phyloP scores from a whole-genome alignment of 1,140 invertebrate genomes.

The Anastatus disparis region DNA sequence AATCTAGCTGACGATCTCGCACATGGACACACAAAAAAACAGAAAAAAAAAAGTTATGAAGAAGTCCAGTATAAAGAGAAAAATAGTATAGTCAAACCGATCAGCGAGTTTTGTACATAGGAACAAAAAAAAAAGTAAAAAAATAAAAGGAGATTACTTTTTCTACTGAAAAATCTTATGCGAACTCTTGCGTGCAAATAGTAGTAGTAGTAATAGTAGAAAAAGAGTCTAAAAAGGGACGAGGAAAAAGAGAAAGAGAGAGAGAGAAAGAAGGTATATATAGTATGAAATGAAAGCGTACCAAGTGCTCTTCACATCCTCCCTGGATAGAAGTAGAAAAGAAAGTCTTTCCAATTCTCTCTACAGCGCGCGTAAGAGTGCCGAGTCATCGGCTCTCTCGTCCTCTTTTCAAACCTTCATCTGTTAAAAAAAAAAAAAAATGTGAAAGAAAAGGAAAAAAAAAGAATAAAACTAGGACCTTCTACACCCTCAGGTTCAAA shows the following conservation, averaged over 20 bases:
- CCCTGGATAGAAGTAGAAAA: neutral
- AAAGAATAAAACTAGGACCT: too few relatives aligned
- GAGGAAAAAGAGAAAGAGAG: neutral
- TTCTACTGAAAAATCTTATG: neutral
- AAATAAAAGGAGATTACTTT: too few relatives aligned
- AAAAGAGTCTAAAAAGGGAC: too few relatives aligned
- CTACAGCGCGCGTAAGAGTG: constrained; percentile 22
- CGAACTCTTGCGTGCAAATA: neutral
- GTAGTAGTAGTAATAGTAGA: neutral
- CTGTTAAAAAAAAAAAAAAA: too few relatives aligned
- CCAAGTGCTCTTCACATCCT: constrained; percentile 22
- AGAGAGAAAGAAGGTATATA: neutral
- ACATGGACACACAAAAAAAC: too few relatives aligned
- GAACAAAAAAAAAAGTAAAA: too few relatives aligned
- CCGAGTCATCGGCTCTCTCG: constrained; percentile 32
- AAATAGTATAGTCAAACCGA: neutral
- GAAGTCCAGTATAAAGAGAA: too few relatives aligned
- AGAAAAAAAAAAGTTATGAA: too few relatives aligned
- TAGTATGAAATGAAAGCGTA: constrained; percentile 24
- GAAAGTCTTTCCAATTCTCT: constrained; percentile 34
- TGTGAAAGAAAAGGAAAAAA: too few relatives aligned
- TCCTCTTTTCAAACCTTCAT: neutral
- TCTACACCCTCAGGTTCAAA: neutral
- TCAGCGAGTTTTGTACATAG: neutral
- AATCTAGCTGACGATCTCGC: neutral